Evolutionary conservation across 2,113 vertebrate species (phyloP), one percentile per base, ranked within the genome.

Genomic region (Planiliza haematocheilus): DNA sequence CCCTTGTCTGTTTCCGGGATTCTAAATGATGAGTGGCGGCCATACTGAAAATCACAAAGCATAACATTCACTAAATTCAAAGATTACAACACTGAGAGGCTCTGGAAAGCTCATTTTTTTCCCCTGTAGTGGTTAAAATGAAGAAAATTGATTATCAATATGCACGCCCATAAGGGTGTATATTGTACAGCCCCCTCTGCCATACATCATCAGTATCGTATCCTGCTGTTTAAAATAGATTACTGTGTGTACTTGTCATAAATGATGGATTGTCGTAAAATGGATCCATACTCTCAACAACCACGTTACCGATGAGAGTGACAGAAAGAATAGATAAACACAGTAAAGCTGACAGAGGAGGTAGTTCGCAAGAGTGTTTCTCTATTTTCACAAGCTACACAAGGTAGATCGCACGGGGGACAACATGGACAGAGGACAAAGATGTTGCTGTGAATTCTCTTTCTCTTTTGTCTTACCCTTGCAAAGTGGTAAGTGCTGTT

Each of bases 141-240:
- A 78, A 73, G 39, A 77, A 75, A 77, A 90, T 84, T 79, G 89
- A 91, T 89, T 86, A 83, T 88, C 89, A 83, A 91, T 90, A 88
- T 61, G 66, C 79, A 76, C 49, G 45, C 56, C 67, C 69, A 72
- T 74, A 72, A 82, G 79, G 43, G 75, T 70, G 72, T 58, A 65
- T 55, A 83, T 64, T 66, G 49, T 81, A 74, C 53, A 70, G 46
- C 56, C 71, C 82, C 81, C 53, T 76, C 77, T 86, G 89, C 77
- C 88, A 77, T 80, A 84, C 85, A 86, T 86, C 88, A 91, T 87
- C 89, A 86, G 85, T 76, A 81, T 90, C 85, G 76, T 45, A 74
- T 62, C 73, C 69, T 43, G 83, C 79, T 85, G 86, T 87, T 86
- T 82, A 86, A 89, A 91, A 90, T 74, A 82, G 88, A 88, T 90